phyloP scores from a whole-genome alignment of 1,140 invertebrate genomes.

The Rhagoletis zephyria region DNA sequence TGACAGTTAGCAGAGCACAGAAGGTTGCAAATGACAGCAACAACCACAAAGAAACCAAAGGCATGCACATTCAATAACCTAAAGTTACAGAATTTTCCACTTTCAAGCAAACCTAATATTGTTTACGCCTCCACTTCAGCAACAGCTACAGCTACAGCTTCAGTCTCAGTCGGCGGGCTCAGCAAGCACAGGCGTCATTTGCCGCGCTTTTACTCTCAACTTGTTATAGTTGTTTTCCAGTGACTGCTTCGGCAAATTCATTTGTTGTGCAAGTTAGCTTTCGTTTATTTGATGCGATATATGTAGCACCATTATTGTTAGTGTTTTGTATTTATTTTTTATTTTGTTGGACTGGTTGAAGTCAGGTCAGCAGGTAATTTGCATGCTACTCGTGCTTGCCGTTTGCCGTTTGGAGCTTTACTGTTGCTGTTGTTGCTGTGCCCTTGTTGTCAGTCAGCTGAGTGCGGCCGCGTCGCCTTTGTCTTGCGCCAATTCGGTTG shows the following conservation, averaged over 20 bases:
- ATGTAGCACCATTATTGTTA: background rate
- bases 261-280: background rate
- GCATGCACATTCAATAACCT: too few species aligned
- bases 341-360: background rate
- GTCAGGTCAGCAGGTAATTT: constrained; percentile 20
- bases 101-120: background rate
- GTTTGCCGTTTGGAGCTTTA: background rate
- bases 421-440: background rate
- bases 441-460: background rate
- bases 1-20: too few species aligned
- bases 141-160: background rate
- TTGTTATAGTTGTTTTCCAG: background rate
- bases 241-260: background rate
- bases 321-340: background rate
- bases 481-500: background rate
- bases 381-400: background rate
- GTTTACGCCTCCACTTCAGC: background rate
- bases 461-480: background rate
- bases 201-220: background rate
- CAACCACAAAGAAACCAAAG: too few species aligned
- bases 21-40: too few species aligned
- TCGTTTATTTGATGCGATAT: background rate
- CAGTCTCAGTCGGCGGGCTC: too few species aligned
- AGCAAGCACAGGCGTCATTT: background rate
- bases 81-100: too few species aligned